Conservation (phyloP, 2,797 vertebrate species). For the Protonibea diacanthus region DNA sequence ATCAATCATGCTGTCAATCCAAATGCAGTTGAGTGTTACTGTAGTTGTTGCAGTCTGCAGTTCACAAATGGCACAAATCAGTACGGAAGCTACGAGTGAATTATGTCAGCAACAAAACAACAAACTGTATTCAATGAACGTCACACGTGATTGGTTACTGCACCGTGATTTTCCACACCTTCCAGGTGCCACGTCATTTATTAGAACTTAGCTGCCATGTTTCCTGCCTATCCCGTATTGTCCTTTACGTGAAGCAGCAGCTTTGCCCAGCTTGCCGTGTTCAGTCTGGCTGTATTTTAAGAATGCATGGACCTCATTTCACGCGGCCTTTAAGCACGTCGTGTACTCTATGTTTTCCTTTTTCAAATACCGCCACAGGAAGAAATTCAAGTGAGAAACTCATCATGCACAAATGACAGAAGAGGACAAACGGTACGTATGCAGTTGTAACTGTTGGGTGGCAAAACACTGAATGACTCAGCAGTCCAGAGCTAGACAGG, state of each 20-base stretch:
- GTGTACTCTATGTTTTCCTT: slow-evolving; percentile 6
- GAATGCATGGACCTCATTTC: slow-evolving; percentile 1
- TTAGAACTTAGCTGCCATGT: not conserved
- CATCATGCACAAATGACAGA: slow-evolving; percentile 28
- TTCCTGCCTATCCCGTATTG: not conserved
- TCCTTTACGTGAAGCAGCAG: not conserved
- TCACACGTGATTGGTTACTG: not conserved
- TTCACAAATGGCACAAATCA: slow-evolving; percentile 8
- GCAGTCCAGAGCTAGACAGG: slow-evolving; percentile 16
- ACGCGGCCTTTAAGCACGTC: not conserved
- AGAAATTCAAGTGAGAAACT: slow-evolving; percentile 31
- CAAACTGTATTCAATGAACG: not conserved
- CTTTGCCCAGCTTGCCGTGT: slow-evolving; percentile 4
- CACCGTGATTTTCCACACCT: not conserved
- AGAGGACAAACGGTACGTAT: slow-evolving; percentile 8
- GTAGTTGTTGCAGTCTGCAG: not conserved
- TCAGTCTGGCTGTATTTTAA: slow-evolving; percentile 17
- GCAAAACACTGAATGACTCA: slow-evolving; percentile 45
- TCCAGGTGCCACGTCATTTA: not conserved
- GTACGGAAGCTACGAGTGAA: not conserved
- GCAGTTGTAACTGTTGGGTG: slow-evolving; percentile 12
- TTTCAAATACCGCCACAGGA: slow-evolving; percentile 13
- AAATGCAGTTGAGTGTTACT: slow-evolving; percentile 6
- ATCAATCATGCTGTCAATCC: slow-evolving; percentile 12
- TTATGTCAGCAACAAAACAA: not conserved